Base-by-base conservation (phyloP, 2,888 invertebrate genomes). In the Theristus sp. region DNA sequence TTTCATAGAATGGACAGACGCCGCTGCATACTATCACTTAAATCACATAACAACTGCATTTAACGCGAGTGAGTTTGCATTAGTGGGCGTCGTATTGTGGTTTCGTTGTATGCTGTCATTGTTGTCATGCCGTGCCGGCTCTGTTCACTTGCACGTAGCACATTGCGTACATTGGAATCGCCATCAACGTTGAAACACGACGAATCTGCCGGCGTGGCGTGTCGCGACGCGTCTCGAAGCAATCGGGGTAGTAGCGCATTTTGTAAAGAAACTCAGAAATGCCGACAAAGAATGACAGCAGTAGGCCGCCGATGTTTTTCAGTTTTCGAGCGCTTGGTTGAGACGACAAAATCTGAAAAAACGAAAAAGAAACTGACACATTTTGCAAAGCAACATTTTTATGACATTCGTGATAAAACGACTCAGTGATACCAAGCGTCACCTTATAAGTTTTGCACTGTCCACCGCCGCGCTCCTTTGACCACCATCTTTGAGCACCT, bases 401-500 rank as follows among this genome's bases (percentile, higher is more conserved):
- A n/a, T n/a, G n/a, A n/a, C n/a, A n/a, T n/a, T n/a, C n/a, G n/a
- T n/a, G n/a, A n/a, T n/a, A n/a, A n/a, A n/a, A n/a, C n/a, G n/a
- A n/a, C n/a, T n/a, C n/a, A n/a, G n/a, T n/a, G n/a, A n/a, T n/a
- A n/a, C n/a, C n/a, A n/a, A n/a, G n/a, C n/a, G n/a, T n/a, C 3
- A 27, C 26, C 54, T 26, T 54, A 27, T 10, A 54, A 2, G 6
- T 6, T 26, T 54, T 27, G 17, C 27, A 38, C 29, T 20, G 13
- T 27, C 24, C 1, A 52, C 56, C 38, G 65, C 67, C 68, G 59
- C 66, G 60, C 58, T 61, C 57, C 58, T 67, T 65, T 49, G 66
- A 64, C 71, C 71, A 71, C 71, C 71, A 71, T 71, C 70, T 60
- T 71, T 71, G 60, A 71, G 59, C 20, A 68, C 68, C 62, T 71